phyloP scores from a whole-genome alignment of 2,113 vertebrate genomes.

The Lycocorax pyrrhopterus region DNA sequence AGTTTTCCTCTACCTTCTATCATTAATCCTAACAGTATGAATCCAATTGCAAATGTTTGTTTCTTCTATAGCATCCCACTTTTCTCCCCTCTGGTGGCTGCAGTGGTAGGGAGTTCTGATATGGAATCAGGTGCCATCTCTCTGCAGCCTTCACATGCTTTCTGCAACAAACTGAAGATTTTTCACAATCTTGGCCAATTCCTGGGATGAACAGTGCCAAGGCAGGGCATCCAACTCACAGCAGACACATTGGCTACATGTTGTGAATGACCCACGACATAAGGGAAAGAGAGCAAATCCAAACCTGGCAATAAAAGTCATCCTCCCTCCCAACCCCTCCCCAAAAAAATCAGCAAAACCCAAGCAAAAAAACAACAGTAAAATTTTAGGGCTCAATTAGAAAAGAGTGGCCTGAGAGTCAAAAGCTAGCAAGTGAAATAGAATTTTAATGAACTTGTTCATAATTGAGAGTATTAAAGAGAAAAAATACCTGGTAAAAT shows the following conservation, averaged over 20 bases:
- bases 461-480: background rate
- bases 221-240: background rate
- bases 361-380: background rate
- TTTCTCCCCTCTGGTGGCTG: conserved; percentile 27
- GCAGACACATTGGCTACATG: background rate
- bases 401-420: background rate
- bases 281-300: background rate
- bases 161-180: background rate
- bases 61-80: conserved; percentile 6
- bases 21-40: conserved; percentile 66
- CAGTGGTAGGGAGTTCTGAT: background rate
- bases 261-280: background rate
- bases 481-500: conserved; percentile 36
- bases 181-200: conserved; percentile 7
- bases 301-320: background rate
- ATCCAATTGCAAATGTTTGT: conserved; percentile 56
- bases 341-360: background rate
- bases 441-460: conserved; percentile 13
- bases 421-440: background rate
- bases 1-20: conserved; percentile 57
- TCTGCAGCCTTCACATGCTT: background rate
- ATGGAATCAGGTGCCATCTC: background rate
- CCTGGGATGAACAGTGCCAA: background rate
- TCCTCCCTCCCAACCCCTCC: fast-evolving
- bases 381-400: background rate